Percentiles rank a stretch among this genome's conserved stretches.
phyloP scores from a whole-genome alignment of 2,113 vertebrate species.

The Dipodomys stephensi region DNA sequence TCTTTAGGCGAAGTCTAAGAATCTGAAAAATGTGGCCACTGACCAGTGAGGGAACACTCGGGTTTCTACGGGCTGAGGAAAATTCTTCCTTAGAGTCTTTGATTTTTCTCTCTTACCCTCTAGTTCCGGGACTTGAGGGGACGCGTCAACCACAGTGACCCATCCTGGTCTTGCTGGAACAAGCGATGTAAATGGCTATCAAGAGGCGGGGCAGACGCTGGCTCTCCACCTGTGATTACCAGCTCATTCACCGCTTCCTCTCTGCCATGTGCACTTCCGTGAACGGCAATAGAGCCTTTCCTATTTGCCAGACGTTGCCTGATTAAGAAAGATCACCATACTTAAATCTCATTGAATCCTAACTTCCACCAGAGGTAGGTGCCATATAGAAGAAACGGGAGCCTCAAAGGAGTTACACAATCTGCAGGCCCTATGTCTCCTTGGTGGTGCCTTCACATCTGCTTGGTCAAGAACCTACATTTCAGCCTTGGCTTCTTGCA shows the following conservation, averaged over 20 bases:
- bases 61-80: background rate
- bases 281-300: background rate
- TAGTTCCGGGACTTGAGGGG: background rate
- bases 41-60: background rate
- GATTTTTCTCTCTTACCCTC: background rate
- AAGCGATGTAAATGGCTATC: background rate
- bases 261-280: background rate
- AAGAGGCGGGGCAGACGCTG: no score
- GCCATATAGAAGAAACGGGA: background rate
- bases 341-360: background rate
- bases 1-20: background rate
- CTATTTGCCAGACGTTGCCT: background rate
- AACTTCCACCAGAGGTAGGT: no score
- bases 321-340: no score
- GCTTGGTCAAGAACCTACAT: background rate
- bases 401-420: background rate
- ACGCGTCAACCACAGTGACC: background rate
- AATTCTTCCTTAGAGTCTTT: background rate
- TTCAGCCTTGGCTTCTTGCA: background rate
- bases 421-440: background rate
- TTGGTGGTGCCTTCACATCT: background rate
- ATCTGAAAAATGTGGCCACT: constrained; percentile 30
- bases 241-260: background rate
- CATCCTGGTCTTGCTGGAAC: background rate
- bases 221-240: background rate